These are phyloP conservation scores for Misgurnus mizolepis DNA, from an alignment of 2,113 vertebrate genomes.

Conservation along the genomic window DNA sequence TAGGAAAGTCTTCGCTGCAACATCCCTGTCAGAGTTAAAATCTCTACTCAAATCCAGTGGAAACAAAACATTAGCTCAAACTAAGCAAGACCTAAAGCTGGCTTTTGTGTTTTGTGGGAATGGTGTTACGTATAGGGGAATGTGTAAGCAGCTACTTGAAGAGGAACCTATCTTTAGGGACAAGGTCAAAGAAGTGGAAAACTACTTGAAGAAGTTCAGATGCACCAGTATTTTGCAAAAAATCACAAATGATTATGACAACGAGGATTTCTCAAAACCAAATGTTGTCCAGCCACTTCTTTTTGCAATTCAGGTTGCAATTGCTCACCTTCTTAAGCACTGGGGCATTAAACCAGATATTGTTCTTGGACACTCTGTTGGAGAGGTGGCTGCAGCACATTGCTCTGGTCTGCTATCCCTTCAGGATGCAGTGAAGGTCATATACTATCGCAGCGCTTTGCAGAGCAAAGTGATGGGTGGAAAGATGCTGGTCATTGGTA, in stretches of 20 bases:
- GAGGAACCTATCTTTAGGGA: slow-evolving; percentile 75
- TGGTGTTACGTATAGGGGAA: slow-evolving; percentile 71
- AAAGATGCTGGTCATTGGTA: slow-evolving; percentile 83
- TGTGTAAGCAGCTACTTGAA: slow-evolving; percentile 76
- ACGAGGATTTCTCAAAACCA: slow-evolving; percentile 67
- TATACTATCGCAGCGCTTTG: slow-evolving; percentile 77
- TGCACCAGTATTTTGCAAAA: slow-evolving; percentile 66
- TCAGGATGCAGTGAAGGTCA: slow-evolving; percentile 81
- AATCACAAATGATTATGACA: slow-evolving; percentile 56
- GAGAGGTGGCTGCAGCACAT: slow-evolving; percentile 83
- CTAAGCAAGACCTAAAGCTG: slow-evolving; percentile 63
- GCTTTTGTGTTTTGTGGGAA: slow-evolving; percentile 87
- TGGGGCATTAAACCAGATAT: slow-evolving; percentile 79
- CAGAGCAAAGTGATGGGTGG: slow-evolving; percentile 76
- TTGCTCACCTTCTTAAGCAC: slow-evolving; percentile 73
- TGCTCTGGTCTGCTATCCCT: slow-evolving; percentile 83
- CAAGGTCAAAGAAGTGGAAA: slow-evolving; percentile 76
- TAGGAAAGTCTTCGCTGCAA: slow-evolving; percentile 75
- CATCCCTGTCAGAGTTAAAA: slow-evolving; percentile 74
- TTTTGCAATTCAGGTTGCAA: slow-evolving; percentile 81
- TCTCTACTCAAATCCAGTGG: slow-evolving; percentile 64
- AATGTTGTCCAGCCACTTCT: slow-evolving; percentile 78
- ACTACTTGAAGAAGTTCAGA: slow-evolving; percentile 67
- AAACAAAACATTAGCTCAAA: slow-evolving; percentile 44
- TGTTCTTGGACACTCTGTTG: slow-evolving; percentile 79